Evolutionary conservation across 2,888 invertebrate genomes (phyloP), one percentile per base, ranked within the genome.

Genomic region (Diarsia rubi): DNA sequence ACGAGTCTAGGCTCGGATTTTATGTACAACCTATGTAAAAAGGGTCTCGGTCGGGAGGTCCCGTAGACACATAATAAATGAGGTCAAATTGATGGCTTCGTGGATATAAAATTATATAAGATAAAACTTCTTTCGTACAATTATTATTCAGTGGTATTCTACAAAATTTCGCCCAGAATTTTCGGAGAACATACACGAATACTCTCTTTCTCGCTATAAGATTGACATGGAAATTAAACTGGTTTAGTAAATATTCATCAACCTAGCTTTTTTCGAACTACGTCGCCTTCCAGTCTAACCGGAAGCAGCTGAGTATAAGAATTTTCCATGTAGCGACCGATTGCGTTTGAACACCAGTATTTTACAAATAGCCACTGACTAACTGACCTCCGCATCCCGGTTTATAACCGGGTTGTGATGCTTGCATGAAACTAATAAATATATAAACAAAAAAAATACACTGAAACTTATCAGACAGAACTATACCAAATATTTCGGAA

Each of bases 41-140:
- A 77, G 63, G 69, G 66, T 84, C 73, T 62, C 19, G 42, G 45
- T 12, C 24, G 24, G 47, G 16, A 31, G 57, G 14, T 49, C 21
- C 24, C 44, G 79, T 71, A 59, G 59, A 73, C 80, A 73, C 54
- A 73, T 54, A 73, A 49, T 80, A 80, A 80, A 80, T 77, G 73
- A 73, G 79, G 74, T 69, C 24, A 27, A 21, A n/a, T 49, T 44
- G 14, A 24, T 76, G 47, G 49, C 54, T 57, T 54, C 24, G 31
- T 42, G 47, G 8, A 60, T 9, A 27, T 37, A 31, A 47, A 3
- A 52, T 19, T 72, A 45, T 24, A 31, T 60, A 19, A 19, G 44
- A 44, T 19, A 45, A 49, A 63, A 73, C 14, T 42, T 49, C 2
- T 24, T 80, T 57, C 14, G 9, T 42, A 42, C 19, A 27, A 45